Base-by-base conservation (phyloP, 2,797 vertebrate species). In the Tapirus indicus region DNA sequence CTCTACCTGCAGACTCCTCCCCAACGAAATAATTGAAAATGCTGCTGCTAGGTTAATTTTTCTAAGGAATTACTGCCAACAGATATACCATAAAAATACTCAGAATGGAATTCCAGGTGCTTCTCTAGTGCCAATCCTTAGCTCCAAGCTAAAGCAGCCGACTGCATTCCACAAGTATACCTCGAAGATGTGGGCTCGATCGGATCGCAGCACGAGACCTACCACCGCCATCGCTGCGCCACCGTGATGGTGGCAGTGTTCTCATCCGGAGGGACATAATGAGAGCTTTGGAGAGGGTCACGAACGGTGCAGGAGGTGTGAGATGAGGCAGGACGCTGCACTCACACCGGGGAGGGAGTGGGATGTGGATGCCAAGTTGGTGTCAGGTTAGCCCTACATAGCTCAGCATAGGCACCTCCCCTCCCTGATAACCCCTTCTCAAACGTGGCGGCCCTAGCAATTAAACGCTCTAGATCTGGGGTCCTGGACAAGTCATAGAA, bases 161-260 rank as follows among this genome's bases (percentile, higher is more conserved):
- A 54, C 20, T 23, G 3, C 6, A 0, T 16, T 35, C 49, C 54
- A 66, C 35, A 64, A 27, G 14, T 32, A 18, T 11, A 29, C 32
- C 58, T 68, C 16, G 58, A 35, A 60, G 16, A 56, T 20, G 11
- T 7, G 13, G n/a, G 12, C 32, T 47, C 10, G 17, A 38, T 64
- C n/a, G 74, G n/a, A 27, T 7, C 52, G n/a, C 18, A 11, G 23
- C 52, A n/a, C 5, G 6, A 11, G 6, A 16, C 20, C 29, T 2
- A 10, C 56, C 58, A 44, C 7, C 20, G 20, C 25, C 10, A 1
- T 27, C 3, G 5, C 17, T 18, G 27, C 2, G 0, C 0, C 4
- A 56, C n/a, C n/a, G 25, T 21, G 38, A 17, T 5, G 21, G 13
- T 78, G 75, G 75, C 12, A 16, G 29, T 1, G 7, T n/a, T 74